Base-by-base conservation (phyloP, 2,113 vertebrate genomes). In the Esox niger region DNA sequence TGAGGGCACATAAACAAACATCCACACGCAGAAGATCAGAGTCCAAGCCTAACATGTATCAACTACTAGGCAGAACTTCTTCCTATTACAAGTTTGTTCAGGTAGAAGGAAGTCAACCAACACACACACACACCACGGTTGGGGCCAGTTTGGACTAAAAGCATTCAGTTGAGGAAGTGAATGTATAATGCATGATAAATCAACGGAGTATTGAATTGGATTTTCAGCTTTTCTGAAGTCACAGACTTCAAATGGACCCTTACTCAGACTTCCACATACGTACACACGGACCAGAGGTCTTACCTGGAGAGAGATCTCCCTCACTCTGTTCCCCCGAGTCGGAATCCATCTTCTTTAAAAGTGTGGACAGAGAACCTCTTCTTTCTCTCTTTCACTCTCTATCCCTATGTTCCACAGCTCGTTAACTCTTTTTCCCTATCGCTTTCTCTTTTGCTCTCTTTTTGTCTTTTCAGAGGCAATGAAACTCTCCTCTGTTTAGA, bases 311-410 rank as follows among this genome's bases (percentile, higher is more conserved):
- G 65, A 94, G 86, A 81, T 97, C 96, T 80, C 95, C 95, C 71
- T 98, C 96, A 87, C 96, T 97, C 87, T 95, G 94, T 84, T 97
- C 96, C 63, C 93, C 96, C 17, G 96, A 98, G 87, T 98, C 96
- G 69, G 95, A 96, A 86, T 98, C 96, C 96, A 98, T 98, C 88
- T 87, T 89, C 85, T 73, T 21, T 21, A 66, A 77, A 57, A 74
- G 75, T 74, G 23, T 20, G 17, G 6, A 17, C 15, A 59, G 71
- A 83, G 71, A 82, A 80, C 69, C 71, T 82, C 76, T 81, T 56
- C 49, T 49, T 0, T 49, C n/a, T 32, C 59, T n/a, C 13, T 52
- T 7, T 21, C n/a, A 30, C 8, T 61, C 8, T 26, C 27, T 23
- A 27, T 64, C 46, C n/a, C 63, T n/a, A 15, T 52, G 27, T 26